Evolutionary conservation across 2,888 invertebrate species (phyloP), one percentile per base, ranked within the genome.

Genomic region (Hanleya hanleyi): DNA sequence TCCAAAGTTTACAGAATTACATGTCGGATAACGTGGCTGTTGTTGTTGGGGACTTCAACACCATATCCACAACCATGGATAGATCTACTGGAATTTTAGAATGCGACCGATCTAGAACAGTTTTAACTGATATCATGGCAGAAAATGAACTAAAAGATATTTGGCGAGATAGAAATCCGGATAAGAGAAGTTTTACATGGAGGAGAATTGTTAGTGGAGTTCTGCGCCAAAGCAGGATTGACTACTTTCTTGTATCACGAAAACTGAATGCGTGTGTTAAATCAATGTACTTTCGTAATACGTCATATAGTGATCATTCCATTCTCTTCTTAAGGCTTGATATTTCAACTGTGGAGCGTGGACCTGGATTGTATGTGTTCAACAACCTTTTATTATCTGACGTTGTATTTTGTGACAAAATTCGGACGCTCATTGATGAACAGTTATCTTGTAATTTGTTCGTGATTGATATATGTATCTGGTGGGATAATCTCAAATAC

Each of bases 301-400:
- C 61, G 3, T 57, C 61, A 57, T 57, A n/a, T 57, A 57, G 61
- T 57, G 61, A 57, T 33, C 61, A 57, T 57, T 22, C n/a, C 29
- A 12, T 51, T 7, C 22, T 51, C n/a, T 26, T 12, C 22, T 26
- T 51, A 9, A 12, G 22, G 9, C 22, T 51, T 12, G 57, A 51
- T 51, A 7, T 18, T 51, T 12, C 9, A 12, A 26, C 29, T 7
- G 29, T 22, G 9, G 22, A 18, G 7, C 57, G 57, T 51, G 57
- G 9, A 22, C 57, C 57, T 12, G 22, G 22, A 22, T 51, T 51
- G 57, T 51, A 26, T 18, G 22, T 12, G 9, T 51, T 51, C 9
- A 12, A 51, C n/a, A n/a, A n/a, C n/a, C n/a, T n/a, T n/a, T n/a
- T n/a, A n/a, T n/a, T n/a, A n/a, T n/a, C n/a, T n/a, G n/a, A n/a